Percentiles rank a stretch among this genome's conserved stretches.
Conservation (phyloP, 2,113 vertebrate species). For the Myodes glareolus region DNA sequence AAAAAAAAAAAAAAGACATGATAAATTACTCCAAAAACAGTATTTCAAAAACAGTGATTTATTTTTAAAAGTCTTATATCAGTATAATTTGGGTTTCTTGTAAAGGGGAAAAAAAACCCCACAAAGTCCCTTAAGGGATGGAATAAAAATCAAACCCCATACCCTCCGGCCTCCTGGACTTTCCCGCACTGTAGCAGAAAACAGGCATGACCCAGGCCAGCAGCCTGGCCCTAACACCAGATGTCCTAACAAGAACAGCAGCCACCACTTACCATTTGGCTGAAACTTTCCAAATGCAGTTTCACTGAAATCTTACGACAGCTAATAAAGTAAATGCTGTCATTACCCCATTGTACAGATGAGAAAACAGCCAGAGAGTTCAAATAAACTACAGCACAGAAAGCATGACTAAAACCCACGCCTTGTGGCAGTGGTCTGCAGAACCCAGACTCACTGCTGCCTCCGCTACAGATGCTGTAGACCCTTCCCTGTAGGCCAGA, state of each 20-base stretch:
- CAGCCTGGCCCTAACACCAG: background rate
- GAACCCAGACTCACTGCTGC: background rate
- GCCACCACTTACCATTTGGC: background rate
- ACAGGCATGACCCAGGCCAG: background rate
- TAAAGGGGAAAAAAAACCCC: background rate
- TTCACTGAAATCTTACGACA: background rate
- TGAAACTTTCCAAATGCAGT: slow-evolving; percentile 12
- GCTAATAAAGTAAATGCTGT: background rate
- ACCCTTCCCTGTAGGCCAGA: background rate
- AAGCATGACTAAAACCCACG: background rate
- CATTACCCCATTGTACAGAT: background rate
- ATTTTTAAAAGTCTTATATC: background rate
- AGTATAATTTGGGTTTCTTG: background rate
- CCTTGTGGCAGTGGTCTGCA: rapidly evolving
- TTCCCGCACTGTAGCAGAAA: background rate
- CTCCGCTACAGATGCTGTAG: background rate
- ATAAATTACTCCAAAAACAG: slow-evolving; percentile 16
- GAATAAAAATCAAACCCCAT: background rate
- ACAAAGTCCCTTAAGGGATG: background rate
- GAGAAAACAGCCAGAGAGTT: slow-evolving; percentile 20
- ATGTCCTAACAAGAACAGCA: background rate
- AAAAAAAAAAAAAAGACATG: background rate
- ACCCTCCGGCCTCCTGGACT: background rate
- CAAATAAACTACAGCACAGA: background rate
- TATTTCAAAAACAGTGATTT: background rate